A percentile compares a stretch with the other conserved stretches of the same genome.
phyloP scores from a whole-genome alignment of 2,888 invertebrate species.

The Copidosoma aretas region DNA sequence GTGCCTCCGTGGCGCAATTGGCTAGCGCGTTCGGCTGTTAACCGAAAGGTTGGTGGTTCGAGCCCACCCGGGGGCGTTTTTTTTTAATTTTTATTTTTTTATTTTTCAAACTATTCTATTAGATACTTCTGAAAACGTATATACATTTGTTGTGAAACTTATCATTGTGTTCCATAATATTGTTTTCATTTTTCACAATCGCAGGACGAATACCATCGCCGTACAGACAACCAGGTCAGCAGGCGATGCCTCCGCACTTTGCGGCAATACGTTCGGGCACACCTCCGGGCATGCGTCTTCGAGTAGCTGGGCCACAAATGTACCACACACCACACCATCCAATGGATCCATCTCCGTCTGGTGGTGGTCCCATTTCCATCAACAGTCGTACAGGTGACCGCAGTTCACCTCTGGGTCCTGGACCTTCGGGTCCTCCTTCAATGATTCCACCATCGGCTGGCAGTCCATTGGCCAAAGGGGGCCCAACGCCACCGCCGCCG shows the following conservation, averaged over 20 bases:
- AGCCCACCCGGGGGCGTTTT: conserved; percentile 90
- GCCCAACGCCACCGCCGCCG: conserved; percentile 59
- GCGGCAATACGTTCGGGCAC: conserved; percentile 56
- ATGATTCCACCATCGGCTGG: conserved; percentile 50
- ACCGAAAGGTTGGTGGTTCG: conserved; percentile 99
- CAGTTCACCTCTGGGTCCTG: conserved; percentile 56
- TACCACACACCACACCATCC: conserved; percentile 64
- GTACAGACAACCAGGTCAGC: conserved; percentile 54
- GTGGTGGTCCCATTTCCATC: conserved; percentile 65
- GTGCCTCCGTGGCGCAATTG: conserved; percentile 32
- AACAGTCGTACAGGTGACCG: conserved; percentile 51
- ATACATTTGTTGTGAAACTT: too few species aligned
- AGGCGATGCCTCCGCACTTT: conserved; percentile 56
- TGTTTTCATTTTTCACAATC: background rate
- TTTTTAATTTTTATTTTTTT: conserved; percentile 50
- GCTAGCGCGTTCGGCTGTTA: conserved; percentile 94
- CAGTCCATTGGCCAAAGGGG: conserved; percentile 59
- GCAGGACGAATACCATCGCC: conserved; percentile 57
- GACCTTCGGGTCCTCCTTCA: conserved; percentile 49
- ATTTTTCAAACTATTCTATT: too few species aligned
- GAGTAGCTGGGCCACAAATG: conserved; percentile 58
- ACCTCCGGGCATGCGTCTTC: conserved; percentile 59
- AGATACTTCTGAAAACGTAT: too few species aligned
- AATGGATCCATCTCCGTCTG: conserved; percentile 66
- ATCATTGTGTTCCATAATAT: background rate